Conservation (phyloP, 1,140 invertebrate species). For the Bursaphelenchus mucronatus region DNA sequence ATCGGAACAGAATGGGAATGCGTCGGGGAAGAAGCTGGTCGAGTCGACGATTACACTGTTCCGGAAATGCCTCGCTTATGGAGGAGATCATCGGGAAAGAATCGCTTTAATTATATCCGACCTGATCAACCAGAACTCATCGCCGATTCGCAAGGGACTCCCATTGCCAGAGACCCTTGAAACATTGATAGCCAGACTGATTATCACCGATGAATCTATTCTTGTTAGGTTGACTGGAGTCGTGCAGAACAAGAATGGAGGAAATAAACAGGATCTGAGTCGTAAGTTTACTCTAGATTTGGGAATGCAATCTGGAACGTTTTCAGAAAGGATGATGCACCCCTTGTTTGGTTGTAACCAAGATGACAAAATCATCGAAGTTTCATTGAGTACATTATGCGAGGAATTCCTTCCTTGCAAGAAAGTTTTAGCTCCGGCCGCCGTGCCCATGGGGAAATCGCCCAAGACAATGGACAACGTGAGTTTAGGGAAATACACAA, state of each 20-base stretch:
- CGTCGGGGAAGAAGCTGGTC: background rate
- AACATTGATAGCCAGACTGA: conserved; percentile 25
- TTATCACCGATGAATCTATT: conserved; percentile 34
- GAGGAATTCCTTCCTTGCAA: conserved; percentile 28
- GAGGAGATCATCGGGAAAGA: conserved; percentile 26
- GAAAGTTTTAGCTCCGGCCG: background rate
- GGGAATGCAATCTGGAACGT: background rate
- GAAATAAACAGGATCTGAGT: conserved; percentile 5
- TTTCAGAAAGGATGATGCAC: conserved; percentile 37
- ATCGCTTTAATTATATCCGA: conserved; percentile 29
- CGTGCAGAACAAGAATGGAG: background rate
- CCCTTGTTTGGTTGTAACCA: conserved; percentile 35
- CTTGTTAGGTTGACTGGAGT: conserved; percentile 25
- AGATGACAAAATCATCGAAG: conserved; percentile 30
- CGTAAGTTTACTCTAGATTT: no score
- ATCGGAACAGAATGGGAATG: conserved; percentile 3
- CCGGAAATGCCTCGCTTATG: conserved; percentile 24
- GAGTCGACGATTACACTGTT: conserved; percentile 4
- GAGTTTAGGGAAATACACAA: background rate
- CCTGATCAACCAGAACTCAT: conserved; percentile 19
- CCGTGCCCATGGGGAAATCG: background rate
- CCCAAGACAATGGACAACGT: background rate
- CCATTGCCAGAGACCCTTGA: conserved; percentile 13
- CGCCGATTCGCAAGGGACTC: background rate
- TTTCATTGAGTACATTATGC: conserved; percentile 25